These are phyloP conservation scores for Aricia agestis DNA, from an alignment of 1,140 invertebrate species.

Conservation along the genomic window DNA sequence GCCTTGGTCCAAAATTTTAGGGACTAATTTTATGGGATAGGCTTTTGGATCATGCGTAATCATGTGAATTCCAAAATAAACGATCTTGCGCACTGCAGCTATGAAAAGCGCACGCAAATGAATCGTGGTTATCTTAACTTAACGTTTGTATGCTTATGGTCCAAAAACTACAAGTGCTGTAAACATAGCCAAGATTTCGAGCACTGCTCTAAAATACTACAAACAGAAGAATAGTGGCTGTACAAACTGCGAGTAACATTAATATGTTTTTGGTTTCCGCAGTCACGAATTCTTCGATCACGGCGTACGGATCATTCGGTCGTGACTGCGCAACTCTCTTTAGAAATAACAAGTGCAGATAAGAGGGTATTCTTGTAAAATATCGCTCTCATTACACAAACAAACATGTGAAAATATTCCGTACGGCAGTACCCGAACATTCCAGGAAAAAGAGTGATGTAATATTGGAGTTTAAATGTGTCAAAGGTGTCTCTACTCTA, in stretches of 20 bases:
- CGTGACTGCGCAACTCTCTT: slow-evolving; percentile 13
- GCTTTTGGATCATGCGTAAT: no score
- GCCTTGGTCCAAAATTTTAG: no score
- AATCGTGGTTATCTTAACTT: no score
- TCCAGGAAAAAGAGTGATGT: neutral
- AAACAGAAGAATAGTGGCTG: neutral
- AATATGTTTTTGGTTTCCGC: slow-evolving; percentile 12
- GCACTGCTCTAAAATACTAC: no score
- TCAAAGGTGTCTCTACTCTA: neutral
- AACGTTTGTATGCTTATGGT: no score
- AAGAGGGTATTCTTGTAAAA: slow-evolving; percentile 13
- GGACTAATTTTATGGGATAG: no score
- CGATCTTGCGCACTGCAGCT: no score
- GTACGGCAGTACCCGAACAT: neutral
- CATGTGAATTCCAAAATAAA: no score
- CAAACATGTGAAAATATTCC: slow-evolving; percentile 7
- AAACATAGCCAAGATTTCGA: no score
- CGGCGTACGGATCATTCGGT: neutral
- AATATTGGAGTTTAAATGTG: neutral
- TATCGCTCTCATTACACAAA: slow-evolving; percentile 4
- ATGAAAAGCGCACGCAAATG: no score
- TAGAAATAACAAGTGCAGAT: slow-evolving; percentile 10
- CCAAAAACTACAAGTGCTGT: no score
- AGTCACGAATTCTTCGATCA: slow-evolving; percentile 10
- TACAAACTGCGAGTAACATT: neutral